Evolutionary conservation across 2,888 invertebrate genomes (phyloP).

Genomic region (Agriopis marginaria): DNA sequence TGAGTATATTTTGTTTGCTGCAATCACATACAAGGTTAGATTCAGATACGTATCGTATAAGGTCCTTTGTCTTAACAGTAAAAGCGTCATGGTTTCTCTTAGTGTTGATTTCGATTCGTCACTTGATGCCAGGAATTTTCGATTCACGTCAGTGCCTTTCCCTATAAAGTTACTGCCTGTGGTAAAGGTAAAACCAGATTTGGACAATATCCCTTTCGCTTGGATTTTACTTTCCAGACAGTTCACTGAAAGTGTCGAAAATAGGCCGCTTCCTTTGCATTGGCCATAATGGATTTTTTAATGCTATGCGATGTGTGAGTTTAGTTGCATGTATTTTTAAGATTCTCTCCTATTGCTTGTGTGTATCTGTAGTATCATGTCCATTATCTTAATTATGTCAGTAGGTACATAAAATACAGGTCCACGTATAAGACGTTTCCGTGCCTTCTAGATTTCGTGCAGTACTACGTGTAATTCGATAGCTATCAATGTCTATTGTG

Average conservation of each 20-base stretch:
- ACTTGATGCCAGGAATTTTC: conserved; percentile 6
- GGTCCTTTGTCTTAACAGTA: not conserved
- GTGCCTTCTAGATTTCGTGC: conserved; percentile 34
- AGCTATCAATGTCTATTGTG: conserved; percentile 72
- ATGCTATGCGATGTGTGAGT: not conserved
- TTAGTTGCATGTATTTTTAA: not conserved
- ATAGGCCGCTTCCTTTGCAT: conserved; percentile 9
- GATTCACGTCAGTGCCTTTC: conserved; percentile 9
- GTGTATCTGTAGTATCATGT: not conserved
- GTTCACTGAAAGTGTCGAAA: conserved; percentile 24
- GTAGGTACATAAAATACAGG: not conserved
- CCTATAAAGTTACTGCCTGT: conserved; percentile 23
- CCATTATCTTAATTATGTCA: not conserved
- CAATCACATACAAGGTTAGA: not conserved
- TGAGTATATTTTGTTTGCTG: not conserved
- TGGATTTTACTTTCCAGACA: conserved; percentile 40
- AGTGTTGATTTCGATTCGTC: conserved; percentile 9
- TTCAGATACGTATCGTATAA: not conserved
- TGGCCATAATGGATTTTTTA: not conserved
- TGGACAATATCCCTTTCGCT: conserved; percentile 45
- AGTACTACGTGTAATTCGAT: conserved; percentile 50
- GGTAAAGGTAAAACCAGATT: conserved; percentile 40
- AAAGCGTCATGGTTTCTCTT: not conserved
- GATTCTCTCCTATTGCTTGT: not conserved
- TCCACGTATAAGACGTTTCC: not conserved